Base-by-base conservation (phyloP, 2,113 vertebrate genomes). In the Petrocephalus microphthalmus region DNA sequence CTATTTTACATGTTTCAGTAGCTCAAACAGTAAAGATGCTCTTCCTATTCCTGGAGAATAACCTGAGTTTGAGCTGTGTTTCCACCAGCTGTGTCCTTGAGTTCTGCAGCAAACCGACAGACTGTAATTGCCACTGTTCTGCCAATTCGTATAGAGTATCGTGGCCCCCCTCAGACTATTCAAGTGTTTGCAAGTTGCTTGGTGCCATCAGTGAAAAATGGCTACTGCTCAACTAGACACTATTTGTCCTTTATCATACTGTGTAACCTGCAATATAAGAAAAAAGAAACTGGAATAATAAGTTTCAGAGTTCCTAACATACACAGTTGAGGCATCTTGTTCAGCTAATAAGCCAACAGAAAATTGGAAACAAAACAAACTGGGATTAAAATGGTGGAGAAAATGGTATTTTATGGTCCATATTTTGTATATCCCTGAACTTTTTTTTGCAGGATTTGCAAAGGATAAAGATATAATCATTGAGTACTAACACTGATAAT, bases 101-200 rank as follows among this genome's bases (percentile, higher is more conserved):
- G 84, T 85, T 54, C 51, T 29, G 51, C 25, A 33, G 51, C 84
- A 78, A 54, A 54, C 52, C 37, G 51, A 85, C 52, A 37, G 25
- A 54, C 84, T 85, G 84, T 85, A 54, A 85, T 56, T 85, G 25
- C 84, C 15, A 37, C 49, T 56, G 33, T 85, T 19, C 52, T 85
- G 49, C 84, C 84, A 85, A 33, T 54, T 17, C 45, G 20, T 54
- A 52, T n/a, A 5, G 13, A 17, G 49, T 52, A 10, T 49, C 49
- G 53, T 22, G n/a, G 49, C 84, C 52, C 49, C 52, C 84, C 15
- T 56, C 52, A 25, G 29, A 29, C 84, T 19, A 54, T 54, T 85
- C 51, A 85, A 51, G 52, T n/a, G 15, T 25, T 56, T 25, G 52
- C 84, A 85, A 51, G 51, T 84, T 84, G 81, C n/a, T 25, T 84